phyloP scores from a whole-genome alignment of 2,797 vertebrate species.

The Takifugu ocellatus region DNA sequence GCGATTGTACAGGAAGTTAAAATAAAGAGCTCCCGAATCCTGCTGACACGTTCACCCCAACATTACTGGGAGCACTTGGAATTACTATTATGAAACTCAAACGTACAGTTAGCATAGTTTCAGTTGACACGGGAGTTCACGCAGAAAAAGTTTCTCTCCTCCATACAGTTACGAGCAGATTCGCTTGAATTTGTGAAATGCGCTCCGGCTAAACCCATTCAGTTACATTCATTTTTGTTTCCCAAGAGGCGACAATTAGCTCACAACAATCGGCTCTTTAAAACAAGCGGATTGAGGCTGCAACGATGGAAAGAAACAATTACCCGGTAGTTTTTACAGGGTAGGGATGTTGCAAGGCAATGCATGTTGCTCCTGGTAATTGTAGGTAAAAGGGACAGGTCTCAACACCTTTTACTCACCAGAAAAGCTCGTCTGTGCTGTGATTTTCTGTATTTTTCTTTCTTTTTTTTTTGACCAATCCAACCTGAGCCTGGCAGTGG shows the following conservation, averaged over 20 bases:
- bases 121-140: slow-evolving; percentile 1
- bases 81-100: slow-evolving; percentile 28
- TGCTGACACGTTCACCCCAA: too few species aligned
- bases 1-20: too few species aligned
- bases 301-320: slow-evolving; percentile 19
- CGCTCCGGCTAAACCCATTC: slow-evolving; percentile 29
- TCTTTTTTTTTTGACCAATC: too few species aligned
- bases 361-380: slow-evolving; percentile 10
- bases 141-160: slow-evolving; percentile 25
- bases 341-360: slow-evolving; percentile 16
- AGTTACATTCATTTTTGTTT: slow-evolving; percentile 45
- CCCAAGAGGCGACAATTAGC: slow-evolving; percentile 43
- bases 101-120: slow-evolving; percentile 3
- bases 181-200: slow-evolving; percentile 28
- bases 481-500: too few species aligned
- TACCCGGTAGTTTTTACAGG: background rate
- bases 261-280: slow-evolving; percentile 26
- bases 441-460: too few species aligned
- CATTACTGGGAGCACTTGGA: too few species aligned
- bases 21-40: too few species aligned
- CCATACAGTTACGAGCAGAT: slow-evolving; percentile 43
- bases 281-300: slow-evolving; percentile 16
- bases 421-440: too few species aligned
- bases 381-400: too few species aligned
- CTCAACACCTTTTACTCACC: too few species aligned